Conservation (phyloP, 2,888 invertebrate species). For the Standfussiana lucernea region DNA sequence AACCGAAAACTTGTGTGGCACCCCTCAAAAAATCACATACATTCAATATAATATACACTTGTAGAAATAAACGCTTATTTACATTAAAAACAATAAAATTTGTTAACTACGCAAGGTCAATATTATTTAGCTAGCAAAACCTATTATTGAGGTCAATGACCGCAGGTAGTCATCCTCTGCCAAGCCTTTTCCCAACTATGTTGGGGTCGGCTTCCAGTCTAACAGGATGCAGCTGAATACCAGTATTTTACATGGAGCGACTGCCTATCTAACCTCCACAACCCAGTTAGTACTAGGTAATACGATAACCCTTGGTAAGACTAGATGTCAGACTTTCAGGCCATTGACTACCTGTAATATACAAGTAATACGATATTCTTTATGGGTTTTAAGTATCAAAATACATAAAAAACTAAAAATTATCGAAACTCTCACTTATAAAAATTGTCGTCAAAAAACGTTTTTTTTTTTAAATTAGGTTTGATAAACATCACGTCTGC, state of each 20-base stretch:
- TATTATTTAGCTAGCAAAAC: background rate
- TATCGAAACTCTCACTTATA: too few relatives aligned
- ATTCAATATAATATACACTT: conserved; percentile 12
- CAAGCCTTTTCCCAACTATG: background rate
- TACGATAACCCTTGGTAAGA: too few relatives aligned
- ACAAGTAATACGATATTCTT: too few relatives aligned
- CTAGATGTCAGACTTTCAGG: too few relatives aligned
- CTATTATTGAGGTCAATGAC: too few relatives aligned
- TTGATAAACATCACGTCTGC: background rate
- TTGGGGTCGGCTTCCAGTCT: background rate
- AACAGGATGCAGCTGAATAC: background rate
- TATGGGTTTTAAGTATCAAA: too few relatives aligned
- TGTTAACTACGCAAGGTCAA: background rate
- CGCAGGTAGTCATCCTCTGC: background rate
- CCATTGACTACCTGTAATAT: too few relatives aligned
- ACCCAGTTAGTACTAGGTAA: background rate
- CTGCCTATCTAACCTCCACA: background rate
- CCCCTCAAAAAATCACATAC: background rate
- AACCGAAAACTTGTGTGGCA: background rate
- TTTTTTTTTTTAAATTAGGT: too few relatives aligned
- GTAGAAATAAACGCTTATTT: conserved; percentile 3
- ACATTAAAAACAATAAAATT: background rate
- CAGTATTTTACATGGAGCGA: background rate
- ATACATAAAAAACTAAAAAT: too few relatives aligned
- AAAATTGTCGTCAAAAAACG: too few relatives aligned